Evolutionary conservation across 1,140 invertebrate genomes (phyloP).

Genomic region (Rhizoglyphus robini): DNA sequence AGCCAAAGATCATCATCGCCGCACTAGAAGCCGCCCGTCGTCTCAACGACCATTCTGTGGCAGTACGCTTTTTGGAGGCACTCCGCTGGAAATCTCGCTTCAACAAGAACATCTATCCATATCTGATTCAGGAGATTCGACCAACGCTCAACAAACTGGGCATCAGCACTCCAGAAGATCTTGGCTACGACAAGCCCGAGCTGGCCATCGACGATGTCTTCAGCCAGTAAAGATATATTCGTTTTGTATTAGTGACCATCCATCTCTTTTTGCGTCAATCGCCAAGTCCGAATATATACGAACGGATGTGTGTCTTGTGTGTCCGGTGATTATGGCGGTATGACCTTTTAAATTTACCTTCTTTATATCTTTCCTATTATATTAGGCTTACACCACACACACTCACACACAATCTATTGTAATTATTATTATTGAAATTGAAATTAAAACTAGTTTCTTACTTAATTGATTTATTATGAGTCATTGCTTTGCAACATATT

Average conservation of each 20-base stretch:
- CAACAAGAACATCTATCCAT: slow-evolving; percentile 71
- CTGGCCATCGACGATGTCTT: slow-evolving; percentile 35
- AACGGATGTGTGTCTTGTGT: too few species aligned
- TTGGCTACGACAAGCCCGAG: slow-evolving; percentile 95
- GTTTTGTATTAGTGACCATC: neutral
- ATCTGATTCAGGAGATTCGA: slow-evolving; percentile 77
- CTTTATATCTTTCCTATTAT: too few species aligned
- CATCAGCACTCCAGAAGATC: slow-evolving; percentile 80
- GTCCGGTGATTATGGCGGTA: too few species aligned
- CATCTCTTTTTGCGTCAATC: too few species aligned
- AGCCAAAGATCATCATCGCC: slow-evolving; percentile 80
- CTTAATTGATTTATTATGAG: too few species aligned
- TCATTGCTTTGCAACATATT: too few species aligned
- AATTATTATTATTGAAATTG: too few species aligned
- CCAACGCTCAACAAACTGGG: slow-evolving; percentile 86
- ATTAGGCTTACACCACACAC: too few species aligned
- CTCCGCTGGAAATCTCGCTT: slow-evolving; percentile 78
- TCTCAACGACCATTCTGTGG: slow-evolving; percentile 83
- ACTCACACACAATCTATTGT: too few species aligned
- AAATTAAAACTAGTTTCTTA: too few species aligned
- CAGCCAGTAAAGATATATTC: neutral
- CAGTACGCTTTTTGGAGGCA: slow-evolving; percentile 79
- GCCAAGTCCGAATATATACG: too few species aligned
- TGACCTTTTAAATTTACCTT: too few species aligned
- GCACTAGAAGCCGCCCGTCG: slow-evolving; percentile 80